Evolutionary conservation across 2,113 vertebrate genomes (phyloP), one percentile per base, ranked within the genome.

Genomic region (Protobothrops mucrosquamatus): DNA sequence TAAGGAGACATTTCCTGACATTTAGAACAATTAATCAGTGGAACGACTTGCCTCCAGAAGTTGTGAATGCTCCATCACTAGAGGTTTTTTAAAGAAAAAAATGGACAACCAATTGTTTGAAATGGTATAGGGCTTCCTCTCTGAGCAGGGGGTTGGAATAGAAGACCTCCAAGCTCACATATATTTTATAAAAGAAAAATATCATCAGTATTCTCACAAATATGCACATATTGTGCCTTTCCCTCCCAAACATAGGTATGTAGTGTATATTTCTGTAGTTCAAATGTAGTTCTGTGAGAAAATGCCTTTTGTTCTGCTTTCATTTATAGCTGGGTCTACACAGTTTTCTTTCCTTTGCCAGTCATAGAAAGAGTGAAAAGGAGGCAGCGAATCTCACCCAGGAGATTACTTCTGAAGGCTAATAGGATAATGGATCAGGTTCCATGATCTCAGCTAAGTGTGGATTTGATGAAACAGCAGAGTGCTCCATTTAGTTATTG

Each of bases 371-470:
- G 46, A 59, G 61, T 23, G 90, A 90, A 92, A 55, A 85, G 88
- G 88, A 91, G 91, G 90, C 85, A 88, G 46, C 6, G 23, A 89
- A 87, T 52, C 85, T 43, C 74, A 81, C 51, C 14, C 91, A 26
- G 26, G 90, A 55, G 88, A 94, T 93, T 93, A 91, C 57, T 87
- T 64, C 91, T 56, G 90, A 92, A 92, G 51, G 89, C 92, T 94
- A 92, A 92, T 64, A 91, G 56, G 90, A 87, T 92, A 95, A 94
- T 91, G 94, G 96, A 95, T 29, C 91, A 91, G 86, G 59, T 91
- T 94, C 94, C 51, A 39, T 43, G 74, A 90, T 93, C 74, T 54
- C 39, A 39, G 92, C 85, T 91, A 85, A 92, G 88, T 22, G 89
- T 91, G 87, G 87, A 88, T 48, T 59, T 94, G 90, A 91, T 94